Evolutionary conservation across 2,113 vertebrate genomes (phyloP).

Genomic region (Gila orcuttii): DNA sequence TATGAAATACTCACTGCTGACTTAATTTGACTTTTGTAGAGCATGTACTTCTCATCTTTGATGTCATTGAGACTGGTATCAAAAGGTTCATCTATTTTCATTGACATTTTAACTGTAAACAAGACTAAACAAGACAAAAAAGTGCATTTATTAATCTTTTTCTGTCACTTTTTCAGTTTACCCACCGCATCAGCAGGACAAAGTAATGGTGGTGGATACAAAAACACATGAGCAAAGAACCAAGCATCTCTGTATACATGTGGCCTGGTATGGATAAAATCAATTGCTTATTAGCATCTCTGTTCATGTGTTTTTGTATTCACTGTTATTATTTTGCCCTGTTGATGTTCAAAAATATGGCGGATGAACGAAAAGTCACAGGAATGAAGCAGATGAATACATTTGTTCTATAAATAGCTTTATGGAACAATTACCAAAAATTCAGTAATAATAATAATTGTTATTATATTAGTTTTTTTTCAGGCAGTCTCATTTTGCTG

Average conservation of each 20-base stretch:
- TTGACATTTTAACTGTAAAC: slow-evolving; percentile 9
- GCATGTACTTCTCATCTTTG: background rate
- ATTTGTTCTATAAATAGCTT: background rate
- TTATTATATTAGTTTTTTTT: too few species aligned
- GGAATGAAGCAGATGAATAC: background rate
- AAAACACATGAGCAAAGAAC: too few species aligned
- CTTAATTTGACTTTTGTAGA: background rate
- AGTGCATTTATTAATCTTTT: background rate
- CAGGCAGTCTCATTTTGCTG: too few species aligned
- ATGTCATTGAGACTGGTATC: background rate
- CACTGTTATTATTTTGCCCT: background rate
- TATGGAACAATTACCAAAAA: background rate
- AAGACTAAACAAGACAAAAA: background rate
- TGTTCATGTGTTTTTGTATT: background rate
- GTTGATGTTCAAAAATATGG: background rate
- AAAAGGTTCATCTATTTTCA: slow-evolving; percentile 27
- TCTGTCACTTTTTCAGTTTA: background rate
- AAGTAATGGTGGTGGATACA: background rate
- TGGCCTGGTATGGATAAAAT: too few species aligned
- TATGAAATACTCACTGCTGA: slow-evolving; percentile 23
- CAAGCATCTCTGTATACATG: background rate
- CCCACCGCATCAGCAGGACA: background rate
- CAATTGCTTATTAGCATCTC: background rate
- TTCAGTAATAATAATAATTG: too few species aligned
- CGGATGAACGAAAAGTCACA: background rate